Percentiles rank a stretch among this genome's conserved stretches.
Conservation (phyloP, 2,888 invertebrate genomes). For the Pollenia griseotomentosa region DNA sequence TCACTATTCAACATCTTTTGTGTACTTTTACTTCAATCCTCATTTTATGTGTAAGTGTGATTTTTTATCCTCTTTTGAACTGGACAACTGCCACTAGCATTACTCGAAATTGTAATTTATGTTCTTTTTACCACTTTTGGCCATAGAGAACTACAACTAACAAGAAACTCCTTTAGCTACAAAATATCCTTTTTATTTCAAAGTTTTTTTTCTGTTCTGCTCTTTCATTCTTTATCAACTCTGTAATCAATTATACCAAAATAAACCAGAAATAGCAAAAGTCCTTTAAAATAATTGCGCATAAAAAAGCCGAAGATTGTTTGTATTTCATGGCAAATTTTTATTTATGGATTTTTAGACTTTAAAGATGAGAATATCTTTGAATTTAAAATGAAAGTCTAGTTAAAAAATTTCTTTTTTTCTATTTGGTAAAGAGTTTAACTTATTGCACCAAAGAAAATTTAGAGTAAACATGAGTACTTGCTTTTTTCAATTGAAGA, state of each 20-base stretch:
- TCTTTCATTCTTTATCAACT: conserved; percentile 41
- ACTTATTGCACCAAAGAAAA: background rate
- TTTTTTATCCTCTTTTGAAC: conserved; percentile 26
- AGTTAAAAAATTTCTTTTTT: no score
- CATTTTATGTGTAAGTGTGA: background rate
- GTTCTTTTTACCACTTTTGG: conserved; percentile 65
- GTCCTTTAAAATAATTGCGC: conserved; percentile 44
- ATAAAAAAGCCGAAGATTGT: background rate
- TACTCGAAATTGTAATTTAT: conserved; percentile 71
- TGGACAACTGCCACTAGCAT: conserved; percentile 69
- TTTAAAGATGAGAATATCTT: no score
- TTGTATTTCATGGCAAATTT: conserved; percentile 49
- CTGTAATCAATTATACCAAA: conserved; percentile 62
- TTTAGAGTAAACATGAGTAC: background rate
- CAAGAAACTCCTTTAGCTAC: conserved; percentile 55
- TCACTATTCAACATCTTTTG: background rate
- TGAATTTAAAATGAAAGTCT: no score
- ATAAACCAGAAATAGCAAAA: conserved; percentile 30
- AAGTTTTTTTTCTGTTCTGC: background rate
- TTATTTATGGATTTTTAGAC: conserved; percentile 43
- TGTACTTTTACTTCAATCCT: conserved; percentile 28
- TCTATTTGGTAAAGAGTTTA: no score
- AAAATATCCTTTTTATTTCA: conserved; percentile 53
- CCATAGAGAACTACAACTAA: conserved; percentile 28
- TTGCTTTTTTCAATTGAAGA: background rate